Percentiles rank a stretch among this genome's conserved stretches.
phyloP scores from a whole-genome alignment of 1,140 invertebrate species.

The Micrasema longulum region DNA sequence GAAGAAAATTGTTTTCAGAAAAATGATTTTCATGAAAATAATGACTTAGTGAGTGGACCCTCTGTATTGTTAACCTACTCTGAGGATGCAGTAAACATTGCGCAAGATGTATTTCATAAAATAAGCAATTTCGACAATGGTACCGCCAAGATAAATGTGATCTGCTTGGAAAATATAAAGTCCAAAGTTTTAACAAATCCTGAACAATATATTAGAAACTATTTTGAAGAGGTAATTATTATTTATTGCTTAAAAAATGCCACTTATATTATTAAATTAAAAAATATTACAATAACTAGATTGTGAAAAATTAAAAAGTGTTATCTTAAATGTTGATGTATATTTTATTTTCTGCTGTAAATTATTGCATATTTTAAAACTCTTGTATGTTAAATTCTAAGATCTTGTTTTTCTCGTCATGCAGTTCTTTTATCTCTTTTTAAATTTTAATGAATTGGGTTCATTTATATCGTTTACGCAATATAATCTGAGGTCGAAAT shows the following conservation, averaged over 20 bases:
- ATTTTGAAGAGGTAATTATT: conserved; percentile 67
- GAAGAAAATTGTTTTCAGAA: conserved; percentile 6
- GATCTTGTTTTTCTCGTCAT: too few species aligned
- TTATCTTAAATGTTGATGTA: too few species aligned
- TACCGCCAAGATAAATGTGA: conserved; percentile 57
- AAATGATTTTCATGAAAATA: conserved; percentile 21
- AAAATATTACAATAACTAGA: too few species aligned
- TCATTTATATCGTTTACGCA: too few species aligned
- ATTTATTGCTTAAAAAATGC: too few species aligned
- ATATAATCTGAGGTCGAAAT: too few species aligned
- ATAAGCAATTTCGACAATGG: conserved; percentile 59
- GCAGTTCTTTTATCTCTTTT: too few species aligned
- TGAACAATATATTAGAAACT: conserved; percentile 65
- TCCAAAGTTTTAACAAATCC: conserved; percentile 64
- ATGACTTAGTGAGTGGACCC: conserved; percentile 47
- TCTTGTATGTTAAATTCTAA: too few species aligned
- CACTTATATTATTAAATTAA: conserved; percentile 20
- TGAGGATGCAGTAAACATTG: conserved; percentile 63
- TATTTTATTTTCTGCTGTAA: too few species aligned
- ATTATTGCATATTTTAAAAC: too few species aligned
- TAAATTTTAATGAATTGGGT: too few species aligned
- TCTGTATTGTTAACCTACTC: conserved; percentile 64
- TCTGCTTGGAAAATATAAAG: conserved; percentile 62
- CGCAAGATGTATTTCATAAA: conserved; percentile 62
- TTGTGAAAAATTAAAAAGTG: too few species aligned